Evolutionary conservation across 2,113 vertebrate genomes (phyloP).

Genomic region (Ochotona curzoniae): DNA sequence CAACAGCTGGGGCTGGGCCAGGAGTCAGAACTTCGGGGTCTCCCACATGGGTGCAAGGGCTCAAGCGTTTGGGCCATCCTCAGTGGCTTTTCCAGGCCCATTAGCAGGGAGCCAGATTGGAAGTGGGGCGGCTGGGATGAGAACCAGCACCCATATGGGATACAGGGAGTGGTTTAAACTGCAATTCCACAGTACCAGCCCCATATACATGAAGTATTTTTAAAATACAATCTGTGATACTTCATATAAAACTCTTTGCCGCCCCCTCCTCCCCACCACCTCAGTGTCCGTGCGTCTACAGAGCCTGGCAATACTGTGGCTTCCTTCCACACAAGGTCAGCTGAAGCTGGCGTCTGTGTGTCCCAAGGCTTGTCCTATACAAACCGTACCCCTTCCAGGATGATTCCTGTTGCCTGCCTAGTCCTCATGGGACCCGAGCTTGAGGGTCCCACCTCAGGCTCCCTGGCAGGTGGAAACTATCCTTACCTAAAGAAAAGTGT

Average conservation of each 20-base stretch:
- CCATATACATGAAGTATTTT: neutral
- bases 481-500: neutral
- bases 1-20: no score
- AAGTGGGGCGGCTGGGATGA: no score
- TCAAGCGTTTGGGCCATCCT: no score
- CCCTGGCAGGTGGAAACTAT: neutral
- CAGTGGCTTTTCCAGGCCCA: no score
- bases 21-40: no score
- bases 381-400: neutral
- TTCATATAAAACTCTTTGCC: neutral
- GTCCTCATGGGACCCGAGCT: neutral
- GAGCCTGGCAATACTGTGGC: neutral
- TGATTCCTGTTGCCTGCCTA: neutral
- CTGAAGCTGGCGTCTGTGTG: neutral
- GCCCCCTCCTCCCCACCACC: no score
- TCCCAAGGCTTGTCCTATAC: accelerated
- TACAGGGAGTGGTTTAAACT: no score
- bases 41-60: no score
- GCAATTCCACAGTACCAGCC: no score
- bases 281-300: no score
- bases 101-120: no score
- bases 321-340: neutral
- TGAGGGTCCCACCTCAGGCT: neutral
- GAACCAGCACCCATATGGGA: no score
- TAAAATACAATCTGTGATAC: neutral